phyloP scores from a whole-genome alignment of 2,113 vertebrate genomes.

The Rhinoptilus africanus region DNA sequence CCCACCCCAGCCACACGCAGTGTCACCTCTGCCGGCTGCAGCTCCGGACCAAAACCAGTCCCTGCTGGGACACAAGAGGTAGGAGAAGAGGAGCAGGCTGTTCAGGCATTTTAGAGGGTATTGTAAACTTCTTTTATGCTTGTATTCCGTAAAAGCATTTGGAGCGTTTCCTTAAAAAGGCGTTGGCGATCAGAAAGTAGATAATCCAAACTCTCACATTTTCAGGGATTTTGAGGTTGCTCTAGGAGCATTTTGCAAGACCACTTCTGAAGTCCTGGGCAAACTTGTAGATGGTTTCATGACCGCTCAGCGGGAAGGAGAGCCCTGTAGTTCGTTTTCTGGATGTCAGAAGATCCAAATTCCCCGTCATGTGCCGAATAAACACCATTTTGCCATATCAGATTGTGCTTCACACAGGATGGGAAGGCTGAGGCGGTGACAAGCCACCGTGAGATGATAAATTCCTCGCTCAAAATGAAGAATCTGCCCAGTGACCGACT shows the following conservation, averaged over 20 bases:
- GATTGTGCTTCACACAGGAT: rapidly evolving
- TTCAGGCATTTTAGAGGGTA: not conserved
- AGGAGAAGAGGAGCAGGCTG: not conserved
- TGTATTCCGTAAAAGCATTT: not conserved
- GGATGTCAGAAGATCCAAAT: not conserved
- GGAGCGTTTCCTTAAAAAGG: not conserved
- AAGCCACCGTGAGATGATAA: not conserved
- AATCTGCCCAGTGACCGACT: not conserved
- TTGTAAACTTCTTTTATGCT: too few species aligned
- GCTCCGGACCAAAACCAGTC: not conserved
- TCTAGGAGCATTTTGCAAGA: not conserved
- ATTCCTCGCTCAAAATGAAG: not conserved
- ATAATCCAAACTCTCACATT: not conserved
- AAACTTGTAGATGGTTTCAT: not conserved
- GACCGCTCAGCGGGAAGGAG: not conserved
- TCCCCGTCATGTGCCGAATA: rapidly evolving
- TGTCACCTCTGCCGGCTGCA: rapidly evolving
- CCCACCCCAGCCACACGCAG: not conserved
- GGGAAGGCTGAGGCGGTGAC: not conserved
- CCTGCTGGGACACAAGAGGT: not conserved
- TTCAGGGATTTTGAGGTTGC: not conserved
- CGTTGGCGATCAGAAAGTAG: not conserved
- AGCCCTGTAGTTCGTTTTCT: not conserved
- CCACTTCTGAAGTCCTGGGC: not conserved
- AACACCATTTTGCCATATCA: not conserved